phyloP scores from a whole-genome alignment of 2,888 invertebrate genomes.

The Parelbella ahira region DNA sequence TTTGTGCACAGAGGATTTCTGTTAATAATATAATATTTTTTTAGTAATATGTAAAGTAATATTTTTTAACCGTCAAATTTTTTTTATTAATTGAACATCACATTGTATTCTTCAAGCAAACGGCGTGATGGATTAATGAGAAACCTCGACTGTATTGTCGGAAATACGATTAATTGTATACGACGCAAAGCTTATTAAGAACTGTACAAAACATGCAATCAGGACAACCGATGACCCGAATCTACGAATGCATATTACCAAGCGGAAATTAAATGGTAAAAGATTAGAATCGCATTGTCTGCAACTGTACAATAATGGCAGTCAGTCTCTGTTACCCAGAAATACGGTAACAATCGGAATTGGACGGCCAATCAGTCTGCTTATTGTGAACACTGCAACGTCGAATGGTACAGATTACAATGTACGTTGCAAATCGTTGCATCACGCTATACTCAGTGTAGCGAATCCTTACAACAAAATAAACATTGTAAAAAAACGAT shows the following conservation, averaged over 20 bases:
- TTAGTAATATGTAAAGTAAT: no score
- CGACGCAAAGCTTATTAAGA: no score
- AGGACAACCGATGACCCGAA: slow-evolving; percentile 38
- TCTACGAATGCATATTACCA: slow-evolving; percentile 33
- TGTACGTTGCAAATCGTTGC: slow-evolving; percentile 30
- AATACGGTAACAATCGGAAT: slow-evolving; percentile 19
- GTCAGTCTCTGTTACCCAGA: slow-evolving; percentile 31
- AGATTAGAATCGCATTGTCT: slow-evolving; percentile 36
- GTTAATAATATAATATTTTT: no score
- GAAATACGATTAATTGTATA: no score
- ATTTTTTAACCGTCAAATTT: no score
- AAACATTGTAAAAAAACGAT: slow-evolving; percentile 34
- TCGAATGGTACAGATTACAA: slow-evolving; percentile 39
- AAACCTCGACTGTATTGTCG: no score
- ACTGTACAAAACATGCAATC: slow-evolving; percentile 27
- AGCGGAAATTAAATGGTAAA: slow-evolving; percentile 42
- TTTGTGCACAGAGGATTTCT: no score
- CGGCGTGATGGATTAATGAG: no score
- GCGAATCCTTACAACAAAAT: slow-evolving; percentile 34
- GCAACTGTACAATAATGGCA: slow-evolving; percentile 33
- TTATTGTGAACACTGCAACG: slow-evolving; percentile 28
- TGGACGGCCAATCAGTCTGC: slow-evolving; percentile 11
- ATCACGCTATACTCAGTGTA: slow-evolving; percentile 31
- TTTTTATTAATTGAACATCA: no score
- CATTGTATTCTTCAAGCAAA: no score